Evolutionary conservation across 2,797 vertebrate species (phyloP).

Genomic region (Sternarchorhynchus goeldii): DNA sequence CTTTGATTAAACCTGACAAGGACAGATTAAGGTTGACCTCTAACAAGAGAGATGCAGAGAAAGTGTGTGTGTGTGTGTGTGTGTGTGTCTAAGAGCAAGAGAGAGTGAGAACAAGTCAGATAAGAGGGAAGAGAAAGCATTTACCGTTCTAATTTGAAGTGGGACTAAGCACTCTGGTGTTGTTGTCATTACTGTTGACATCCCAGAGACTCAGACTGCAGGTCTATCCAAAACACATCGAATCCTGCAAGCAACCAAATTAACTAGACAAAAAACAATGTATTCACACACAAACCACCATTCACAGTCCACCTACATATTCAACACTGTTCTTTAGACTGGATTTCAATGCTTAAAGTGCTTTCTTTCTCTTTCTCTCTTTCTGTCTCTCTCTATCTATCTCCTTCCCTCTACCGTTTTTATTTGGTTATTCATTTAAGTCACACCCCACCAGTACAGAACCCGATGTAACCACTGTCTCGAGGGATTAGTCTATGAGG

Average conservation of each 20-base stretch:
- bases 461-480: conserved; percentile 14
- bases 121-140: conserved; percentile 30
- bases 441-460: not conserved
- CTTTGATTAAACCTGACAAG: conserved; percentile 80
- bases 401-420: not conserved
- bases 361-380: conserved; percentile 2
- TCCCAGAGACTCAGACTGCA: conserved; percentile 36
- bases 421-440: conserved; percentile 7
- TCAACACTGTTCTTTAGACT: conserved; percentile 24
- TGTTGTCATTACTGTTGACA: conserved; percentile 42
- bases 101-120: conserved; percentile 38
- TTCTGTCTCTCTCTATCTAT: conserved; percentile 3
- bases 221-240: conserved; percentile 33
- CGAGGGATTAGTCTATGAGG: conserved; percentile 13
- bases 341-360: conserved; percentile 4
- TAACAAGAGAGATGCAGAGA: conserved; percentile 64
- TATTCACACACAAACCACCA: conserved; percentile 26
- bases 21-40: conserved; percentile 77
- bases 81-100: conserved; percentile 34
- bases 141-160: conserved; percentile 39
- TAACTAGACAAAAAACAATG: conserved; percentile 16
- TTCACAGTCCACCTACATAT: conserved; percentile 24
- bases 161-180: conserved; percentile 22
- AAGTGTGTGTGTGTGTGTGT: conserved; percentile 47
- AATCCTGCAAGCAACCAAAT: not conserved